phyloP scores from a whole-genome alignment of 2,797 vertebrate genomes.

The Intellagama lesueurii region DNA sequence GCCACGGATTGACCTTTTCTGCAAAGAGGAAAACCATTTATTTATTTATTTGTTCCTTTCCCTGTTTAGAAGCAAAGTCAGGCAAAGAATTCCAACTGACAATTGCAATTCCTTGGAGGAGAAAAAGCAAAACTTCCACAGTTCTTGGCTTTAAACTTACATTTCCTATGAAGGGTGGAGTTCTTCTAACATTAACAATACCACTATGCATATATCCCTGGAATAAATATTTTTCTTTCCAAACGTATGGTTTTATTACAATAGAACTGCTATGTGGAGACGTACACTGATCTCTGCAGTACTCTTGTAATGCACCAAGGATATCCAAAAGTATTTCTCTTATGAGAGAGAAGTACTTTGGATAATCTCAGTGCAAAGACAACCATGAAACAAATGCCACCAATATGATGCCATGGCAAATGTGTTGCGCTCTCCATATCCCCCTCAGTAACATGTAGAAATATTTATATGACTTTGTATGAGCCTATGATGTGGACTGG shows the following conservation, averaged over 20 bases:
- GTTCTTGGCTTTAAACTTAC: slow-evolving; percentile 37
- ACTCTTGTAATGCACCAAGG: not conserved
- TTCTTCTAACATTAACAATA: slow-evolving; percentile 46
- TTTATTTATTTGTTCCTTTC: slow-evolving; percentile 45
- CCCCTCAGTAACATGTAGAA: not conserved
- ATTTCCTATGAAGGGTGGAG: slow-evolving; percentile 44
- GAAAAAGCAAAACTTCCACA: not conserved
- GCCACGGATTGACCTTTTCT: slow-evolving; percentile 29
- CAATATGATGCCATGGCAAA: not conserved
- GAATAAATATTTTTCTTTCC: slow-evolving; percentile 55
- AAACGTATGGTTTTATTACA: slow-evolving; percentile 5
- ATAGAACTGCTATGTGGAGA: slow-evolving; percentile 15
- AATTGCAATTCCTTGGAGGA: rapidly evolving
- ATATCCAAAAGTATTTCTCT: not conserved
- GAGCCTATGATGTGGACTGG: not conserved
- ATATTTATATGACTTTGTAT: not conserved
- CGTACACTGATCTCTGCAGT: not conserved
- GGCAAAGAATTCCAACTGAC: slow-evolving; percentile 1
- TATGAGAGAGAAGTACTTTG: not conserved
- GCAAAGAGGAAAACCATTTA: slow-evolving; percentile 32
- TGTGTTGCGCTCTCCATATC: not conserved
- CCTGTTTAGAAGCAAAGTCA: slow-evolving; percentile 41
- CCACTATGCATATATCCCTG: slow-evolving; percentile 4
- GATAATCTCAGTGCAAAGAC: not conserved
- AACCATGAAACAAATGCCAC: not conserved